Evolutionary conservation across 2,113 vertebrate genomes (phyloP), one percentile per base, ranked within the genome.

Genomic region (Anas platyrhynchos): DNA sequence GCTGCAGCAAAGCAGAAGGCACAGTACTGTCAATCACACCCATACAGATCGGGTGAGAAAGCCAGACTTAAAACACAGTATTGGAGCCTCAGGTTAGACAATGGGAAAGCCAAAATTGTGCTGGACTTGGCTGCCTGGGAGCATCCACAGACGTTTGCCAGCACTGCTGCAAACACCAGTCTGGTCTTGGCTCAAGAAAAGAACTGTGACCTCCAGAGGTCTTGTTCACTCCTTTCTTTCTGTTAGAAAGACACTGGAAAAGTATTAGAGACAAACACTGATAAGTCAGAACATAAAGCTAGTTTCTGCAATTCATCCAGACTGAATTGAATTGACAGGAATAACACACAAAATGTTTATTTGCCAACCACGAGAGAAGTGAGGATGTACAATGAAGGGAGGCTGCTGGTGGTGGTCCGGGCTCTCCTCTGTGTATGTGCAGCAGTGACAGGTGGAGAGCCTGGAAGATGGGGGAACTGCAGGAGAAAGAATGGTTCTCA

Each of bases 21-120:
- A 34, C 48, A 1, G 0, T 4, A 6, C 56, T n/a, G 38, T 23
- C 66, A 87, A 52, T 14, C 25, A 21, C 29, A 32, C 5, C 1
- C 3, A 8, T 4, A 2, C 11, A 58, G 59, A 8, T 48, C 9
- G 7, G 6, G 20, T 27, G 44, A 73, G 20, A 73, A 80, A 66
- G 20, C 18, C 79, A 84, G 34, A 31, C 50, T 61, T 61, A 16
- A 46, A 48, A 9, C 20, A 65, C 88, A 77, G 38, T 1, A 26
- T 16, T 34, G 74, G 16, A 78, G n/a, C 63, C 72, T 52, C 76
- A 54, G 54, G 29, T 36, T 17, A 84, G 74, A 25, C 63, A 71
- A 38, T 12, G 25, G 31, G 13, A 50, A 59, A 88, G 65, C 7
- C 88, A 59, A 67, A 71, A 73, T 26, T 32, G 32, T 1, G 9